Conservation (phyloP, 2,888 invertebrate genomes). For the Dugesia japonica region DNA sequence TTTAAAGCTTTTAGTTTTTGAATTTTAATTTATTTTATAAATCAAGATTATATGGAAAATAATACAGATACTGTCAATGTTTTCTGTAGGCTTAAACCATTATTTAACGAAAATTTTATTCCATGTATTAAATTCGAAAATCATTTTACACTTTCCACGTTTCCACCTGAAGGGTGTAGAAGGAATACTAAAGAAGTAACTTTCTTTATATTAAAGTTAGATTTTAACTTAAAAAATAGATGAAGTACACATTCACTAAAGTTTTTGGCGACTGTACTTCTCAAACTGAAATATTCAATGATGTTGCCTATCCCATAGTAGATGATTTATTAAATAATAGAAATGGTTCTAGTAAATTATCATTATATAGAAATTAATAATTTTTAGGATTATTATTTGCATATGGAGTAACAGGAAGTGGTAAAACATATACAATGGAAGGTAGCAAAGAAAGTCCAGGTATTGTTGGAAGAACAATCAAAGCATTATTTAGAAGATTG, state of each 20-base stretch:
- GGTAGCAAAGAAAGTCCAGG: slow-evolving; percentile 60
- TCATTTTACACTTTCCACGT: background rate
- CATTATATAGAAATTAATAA: background rate
- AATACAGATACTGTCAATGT: background rate
- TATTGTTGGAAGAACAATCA: slow-evolving; percentile 70
- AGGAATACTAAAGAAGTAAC: background rate
- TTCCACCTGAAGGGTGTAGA: background rate
- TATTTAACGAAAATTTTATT: background rate
- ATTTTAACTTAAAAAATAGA: background rate
- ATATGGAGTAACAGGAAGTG: slow-evolving; percentile 84
- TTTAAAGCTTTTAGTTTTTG: background rate
- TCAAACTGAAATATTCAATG: slow-evolving; percentile 70
- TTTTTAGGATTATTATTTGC: slow-evolving; percentile 63
- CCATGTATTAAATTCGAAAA: background rate
- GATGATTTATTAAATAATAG: slow-evolving; percentile 67
- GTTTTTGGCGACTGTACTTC: slow-evolving; percentile 64
- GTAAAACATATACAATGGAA: slow-evolving; percentile 92
- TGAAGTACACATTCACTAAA: slow-evolving; percentile 51
- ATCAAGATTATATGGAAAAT: background rate
- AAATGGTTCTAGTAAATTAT: slow-evolving; percentile 54
- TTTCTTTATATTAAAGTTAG: background rate
- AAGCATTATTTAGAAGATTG: slow-evolving; percentile 59
- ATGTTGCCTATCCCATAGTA: slow-evolving; percentile 68
- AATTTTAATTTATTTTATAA: background rate
- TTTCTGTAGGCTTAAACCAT: background rate